These are phyloP conservation scores for Athene cunicularia DNA, from an alignment of 2,113 vertebrate genomes.

Conservation along the genomic window DNA sequence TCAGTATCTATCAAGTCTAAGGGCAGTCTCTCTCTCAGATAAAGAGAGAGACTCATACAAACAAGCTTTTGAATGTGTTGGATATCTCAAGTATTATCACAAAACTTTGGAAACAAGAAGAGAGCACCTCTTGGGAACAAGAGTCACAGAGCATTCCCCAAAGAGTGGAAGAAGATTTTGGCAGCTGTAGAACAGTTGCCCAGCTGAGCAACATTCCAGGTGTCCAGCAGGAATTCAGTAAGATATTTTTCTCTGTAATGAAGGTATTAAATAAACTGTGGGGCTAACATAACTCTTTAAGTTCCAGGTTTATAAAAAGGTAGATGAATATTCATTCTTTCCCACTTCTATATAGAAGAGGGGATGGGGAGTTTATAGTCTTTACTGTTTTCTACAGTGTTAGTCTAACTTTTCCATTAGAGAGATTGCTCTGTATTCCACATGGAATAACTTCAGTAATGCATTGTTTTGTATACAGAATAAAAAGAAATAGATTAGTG, in stretches of 20 bases:
- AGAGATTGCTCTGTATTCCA: conserved; percentile 16
- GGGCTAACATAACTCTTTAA: not conserved
- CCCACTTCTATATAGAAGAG: not conserved
- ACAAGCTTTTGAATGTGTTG: not conserved
- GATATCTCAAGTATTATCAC: not conserved
- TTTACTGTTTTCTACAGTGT: not conserved
- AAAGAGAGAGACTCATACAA: not conserved
- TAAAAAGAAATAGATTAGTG: conserved; percentile 42
- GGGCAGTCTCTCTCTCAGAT: not conserved
- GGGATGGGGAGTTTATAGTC: not conserved
- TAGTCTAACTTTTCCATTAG: conserved; percentile 60
- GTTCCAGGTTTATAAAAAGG: not conserved
- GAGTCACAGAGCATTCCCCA: not conserved
- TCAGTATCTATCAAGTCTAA: not conserved
- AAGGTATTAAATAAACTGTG: not conserved
- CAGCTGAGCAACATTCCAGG: not conserved
- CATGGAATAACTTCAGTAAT: conserved; percentile 40
- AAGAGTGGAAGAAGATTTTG: not conserved
- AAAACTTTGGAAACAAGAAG: not conserved
- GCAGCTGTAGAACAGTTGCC: not conserved
- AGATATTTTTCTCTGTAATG: not conserved
- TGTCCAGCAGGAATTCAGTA: not conserved
- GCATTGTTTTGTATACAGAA: conserved; percentile 37
- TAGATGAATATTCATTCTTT: not conserved
- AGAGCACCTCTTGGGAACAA: too few relatives aligned